Base-by-base conservation (phyloP, 2,888 invertebrate genomes). In the Mallateleia sp. region DNA sequence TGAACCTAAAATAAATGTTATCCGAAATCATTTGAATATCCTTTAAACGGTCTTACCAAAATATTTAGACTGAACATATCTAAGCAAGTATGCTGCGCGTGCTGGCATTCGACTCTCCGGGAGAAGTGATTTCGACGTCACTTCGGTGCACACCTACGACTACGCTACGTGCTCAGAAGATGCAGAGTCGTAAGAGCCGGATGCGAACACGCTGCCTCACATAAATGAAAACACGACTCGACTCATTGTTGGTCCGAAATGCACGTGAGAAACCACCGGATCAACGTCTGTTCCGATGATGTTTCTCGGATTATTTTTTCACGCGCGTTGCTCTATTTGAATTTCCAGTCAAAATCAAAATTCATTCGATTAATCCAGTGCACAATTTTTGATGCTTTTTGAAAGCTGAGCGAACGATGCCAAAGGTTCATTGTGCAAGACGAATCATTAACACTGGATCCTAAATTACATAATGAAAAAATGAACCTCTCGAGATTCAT, bases 131-230 rank as follows among this genome's bases (percentile, higher is more conserved):
- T 75, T 71, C 58, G 71, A 83, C 75, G 83, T 72, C 60, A 69
- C 74, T 78, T 58, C 50, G 77, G 45, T 67, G 83, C 83, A 75
- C 84, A 64, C 84, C 78, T 74, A 66, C 66, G 64, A 58, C 24
- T 74, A 24, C 32, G 50, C 56, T 67, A 67, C 67, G 67, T 64
- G 67, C 58, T 47, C 52, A 54, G 74, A 72, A 66, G 64, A 64
- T 80, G 69, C 62, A 67, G 25, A 38, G 42, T n/a, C 28, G 64
- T 54, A 69, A 60, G 56, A 58, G 62, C 64, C 80, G 72, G 72
- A 80, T 80, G 88, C 75, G 90, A 91, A 89, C 90, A 91, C 89
- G 90, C 89, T 89, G 85, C 11, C 9, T 32, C 85, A 78, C 80
- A 71, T 50, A 75, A 56, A 82, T 80, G 75, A 67, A 71, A 78